Conservation (phyloP, 2,113 vertebrate species). For the Phaethon lepturus region DNA sequence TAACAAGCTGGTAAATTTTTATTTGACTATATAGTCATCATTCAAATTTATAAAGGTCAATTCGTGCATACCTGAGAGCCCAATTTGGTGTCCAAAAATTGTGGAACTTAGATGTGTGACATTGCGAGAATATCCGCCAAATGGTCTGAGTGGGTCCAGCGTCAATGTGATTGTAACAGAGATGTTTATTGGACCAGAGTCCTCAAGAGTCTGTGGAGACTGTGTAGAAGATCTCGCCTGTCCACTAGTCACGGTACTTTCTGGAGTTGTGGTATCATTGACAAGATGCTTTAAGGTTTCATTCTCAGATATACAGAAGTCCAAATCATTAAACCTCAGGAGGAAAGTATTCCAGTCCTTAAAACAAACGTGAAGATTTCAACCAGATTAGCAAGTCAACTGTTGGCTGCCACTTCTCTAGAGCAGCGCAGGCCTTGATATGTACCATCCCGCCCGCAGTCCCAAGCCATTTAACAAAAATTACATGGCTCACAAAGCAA, state of each 20-base stretch:
- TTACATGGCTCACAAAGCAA: background rate
- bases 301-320: slow-evolving; percentile 97
- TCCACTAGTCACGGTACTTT: slow-evolving; percentile 89
- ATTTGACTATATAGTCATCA: background rate
- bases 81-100: slow-evolving; percentile 92
- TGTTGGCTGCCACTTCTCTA: background rate
- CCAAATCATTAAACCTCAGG: slow-evolving; percentile 93
- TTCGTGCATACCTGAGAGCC: slow-evolving; percentile 85
- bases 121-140: slow-evolving; percentile 94
- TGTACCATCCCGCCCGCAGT: fast-evolving
- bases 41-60: background rate
- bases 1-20: background rate
- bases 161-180: slow-evolving; percentile 95
- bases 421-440: background rate
- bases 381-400: background rate
- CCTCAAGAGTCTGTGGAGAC: slow-evolving; percentile 87
- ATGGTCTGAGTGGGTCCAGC: slow-evolving; percentile 90
- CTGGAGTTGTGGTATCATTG: slow-evolving; percentile 89
- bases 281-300: slow-evolving; percentile 94
- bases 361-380: background rate
- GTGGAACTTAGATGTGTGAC: slow-evolving; percentile 93
- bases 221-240: slow-evolving; percentile 90
- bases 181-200: slow-evolving; percentile 91
- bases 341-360: slow-evolving; percentile 99
- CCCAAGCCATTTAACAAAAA: background rate